Evolutionary conservation across 1,140 invertebrate species (phyloP).

Genomic region (Periplaneta americana): DNA sequence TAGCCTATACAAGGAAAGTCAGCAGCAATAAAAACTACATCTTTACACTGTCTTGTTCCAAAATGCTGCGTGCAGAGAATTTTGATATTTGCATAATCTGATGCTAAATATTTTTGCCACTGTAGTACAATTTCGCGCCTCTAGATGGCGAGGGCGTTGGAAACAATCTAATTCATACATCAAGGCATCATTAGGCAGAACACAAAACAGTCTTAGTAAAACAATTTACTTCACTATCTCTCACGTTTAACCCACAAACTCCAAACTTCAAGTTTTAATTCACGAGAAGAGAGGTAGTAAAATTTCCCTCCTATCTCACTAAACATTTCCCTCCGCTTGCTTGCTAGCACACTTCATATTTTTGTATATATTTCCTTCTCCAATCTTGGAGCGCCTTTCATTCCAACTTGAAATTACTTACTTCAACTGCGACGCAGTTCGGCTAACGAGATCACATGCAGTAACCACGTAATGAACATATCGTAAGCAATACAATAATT

Average conservation of each 20-base stretch:
- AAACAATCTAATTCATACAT: background rate
- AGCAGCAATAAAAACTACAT: no score
- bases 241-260: background rate
- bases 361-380: background rate
- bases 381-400: background rate
- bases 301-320: background rate
- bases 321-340: background rate
- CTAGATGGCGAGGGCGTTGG: no score
- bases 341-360: background rate
- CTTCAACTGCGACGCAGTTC: background rate
- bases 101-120: no score
- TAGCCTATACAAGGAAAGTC: no score
- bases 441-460: background rate
- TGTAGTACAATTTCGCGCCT: no score
- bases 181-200: background rate
- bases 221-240: background rate
- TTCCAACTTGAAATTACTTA: background rate
- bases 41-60: no score
- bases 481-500: no score
- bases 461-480: background rate
- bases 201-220: background rate
- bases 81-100: background rate
- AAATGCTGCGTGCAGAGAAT: no score
- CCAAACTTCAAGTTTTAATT: background rate
- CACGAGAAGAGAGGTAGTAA: background rate